Conservation (phyloP, 2,797 vertebrate species). For the Pachyuromys duprasi region DNA sequence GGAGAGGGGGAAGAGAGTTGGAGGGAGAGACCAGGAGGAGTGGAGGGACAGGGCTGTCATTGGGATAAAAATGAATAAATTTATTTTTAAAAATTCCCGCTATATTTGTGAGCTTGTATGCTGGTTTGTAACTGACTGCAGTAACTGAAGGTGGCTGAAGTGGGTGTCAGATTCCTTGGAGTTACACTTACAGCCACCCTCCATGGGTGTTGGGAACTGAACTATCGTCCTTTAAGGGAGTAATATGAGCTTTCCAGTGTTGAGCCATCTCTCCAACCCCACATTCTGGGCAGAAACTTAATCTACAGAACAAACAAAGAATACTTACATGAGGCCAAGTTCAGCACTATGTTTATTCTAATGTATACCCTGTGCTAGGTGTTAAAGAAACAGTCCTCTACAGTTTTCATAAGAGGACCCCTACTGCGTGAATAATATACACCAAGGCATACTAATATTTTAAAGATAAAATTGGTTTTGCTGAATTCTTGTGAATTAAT, state of each 20-base stretch:
- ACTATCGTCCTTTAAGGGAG: background rate
- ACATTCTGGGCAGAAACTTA: background rate
- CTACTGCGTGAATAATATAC: conserved; percentile 3
- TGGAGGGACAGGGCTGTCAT: no score
- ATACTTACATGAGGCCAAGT: background rate
- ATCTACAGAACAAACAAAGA: background rate
- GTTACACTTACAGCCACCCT: background rate
- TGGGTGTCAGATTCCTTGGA: background rate
- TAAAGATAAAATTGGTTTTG: conserved; percentile 56
- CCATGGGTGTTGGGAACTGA: background rate
- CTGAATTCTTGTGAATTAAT: conserved; percentile 64
- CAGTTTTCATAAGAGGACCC: background rate
- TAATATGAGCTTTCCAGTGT: background rate
- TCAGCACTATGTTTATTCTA: background rate
- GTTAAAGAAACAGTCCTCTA: conserved; percentile 28
- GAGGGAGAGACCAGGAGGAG: no score
- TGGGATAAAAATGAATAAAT: no score
- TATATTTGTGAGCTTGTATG: background rate
- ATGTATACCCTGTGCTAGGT: background rate
- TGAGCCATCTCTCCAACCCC: background rate
- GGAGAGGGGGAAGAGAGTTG: no score
- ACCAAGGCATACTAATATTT: conserved; percentile 43
- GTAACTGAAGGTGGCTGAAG: background rate
- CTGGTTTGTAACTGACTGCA: background rate
- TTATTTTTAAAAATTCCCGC: no score